Evolutionary conservation across 1,140 invertebrate genomes (phyloP), one percentile per base, ranked within the genome.

Genomic region (Brachionus calyciflorus): DNA sequence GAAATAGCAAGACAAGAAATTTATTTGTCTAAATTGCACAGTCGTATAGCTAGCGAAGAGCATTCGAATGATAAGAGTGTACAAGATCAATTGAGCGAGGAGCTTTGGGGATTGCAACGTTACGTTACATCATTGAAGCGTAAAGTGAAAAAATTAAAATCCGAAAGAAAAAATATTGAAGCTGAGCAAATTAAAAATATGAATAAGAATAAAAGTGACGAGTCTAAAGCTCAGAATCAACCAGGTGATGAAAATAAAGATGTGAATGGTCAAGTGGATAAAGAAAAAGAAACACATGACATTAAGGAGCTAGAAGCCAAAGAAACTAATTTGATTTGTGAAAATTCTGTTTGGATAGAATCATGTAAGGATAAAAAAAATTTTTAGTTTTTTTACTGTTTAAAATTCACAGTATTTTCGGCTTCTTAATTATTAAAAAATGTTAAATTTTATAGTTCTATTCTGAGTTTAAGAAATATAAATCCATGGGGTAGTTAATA

Each of bases 141-240:
- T 17, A 76, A 76, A 46, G 49, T 76, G 26, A 46, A 73, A 73
- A 55, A 73, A 24, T 51, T 73, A 14, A 73, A 73, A 51, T 73
- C 69, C 10, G 46, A 73, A 30, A 55, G 40, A 40, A 73, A 73
- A 48, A 51, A 46, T n/a, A 17, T 30, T n/a, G 44, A 70, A 46
- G 41, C 65, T 2, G 65, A 51, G 21, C 48, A 70, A 70, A 70
- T 60, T 60, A 60, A 60, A 60, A 60, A 37, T 30, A 37, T 60
- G 30, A 17, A 17, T 17, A 70, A 51, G 19, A n/a, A 26, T 28
- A 70, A 48, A 70, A 70, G 44, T 51, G 65, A 51, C 30, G 53
- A 57, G 24, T 24, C 6, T 33, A 6, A 6, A 33, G 10, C 3
- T 37, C 9, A 37, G 9, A 57, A 14, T 57, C 53, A n/a, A n/a